A percentile compares a stretch with the other conserved stretches of the same genome.
These are phyloP conservation scores for Oreochromis mossambicus DNA, from an alignment of 2,797 vertebrate species.

Conservation along the genomic window DNA sequence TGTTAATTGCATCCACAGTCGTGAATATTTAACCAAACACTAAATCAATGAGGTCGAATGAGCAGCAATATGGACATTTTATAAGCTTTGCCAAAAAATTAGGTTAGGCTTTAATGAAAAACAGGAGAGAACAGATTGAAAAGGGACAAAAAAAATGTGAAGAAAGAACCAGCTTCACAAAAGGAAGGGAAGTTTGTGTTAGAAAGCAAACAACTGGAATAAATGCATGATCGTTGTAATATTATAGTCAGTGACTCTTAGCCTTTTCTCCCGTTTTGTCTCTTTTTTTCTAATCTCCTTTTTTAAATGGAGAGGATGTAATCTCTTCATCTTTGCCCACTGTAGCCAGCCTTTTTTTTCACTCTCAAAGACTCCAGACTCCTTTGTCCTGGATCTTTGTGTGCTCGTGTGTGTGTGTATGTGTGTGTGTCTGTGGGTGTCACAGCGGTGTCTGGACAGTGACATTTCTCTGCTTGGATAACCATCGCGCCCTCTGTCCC, in stretches of 20 bases:
- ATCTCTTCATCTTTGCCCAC: constrained; percentile 93
- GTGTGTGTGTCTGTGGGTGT: constrained; percentile 36
- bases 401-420: constrained; percentile 38
- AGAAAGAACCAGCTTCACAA: constrained; percentile 2
- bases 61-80: constrained; percentile 75
- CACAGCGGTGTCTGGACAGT: constrained; percentile 74
- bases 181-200: constrained; percentile 12
- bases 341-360: constrained; percentile 82
- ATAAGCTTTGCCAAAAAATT: constrained; percentile 70
- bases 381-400: constrained; percentile 83
- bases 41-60: constrained; percentile 78
- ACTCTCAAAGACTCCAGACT: constrained; percentile 89
- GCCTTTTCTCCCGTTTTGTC: constrained; percentile 46
- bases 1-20: constrained; percentile 80
- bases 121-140: constrained; percentile 43
- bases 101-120: constrained; percentile 70
- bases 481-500: constrained; percentile 85
- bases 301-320: constrained; percentile 70
- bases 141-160: constrained; percentile 27
- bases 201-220: constrained; percentile 30
- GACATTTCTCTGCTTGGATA: constrained; percentile 94
- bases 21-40: constrained; percentile 78
- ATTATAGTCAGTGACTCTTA: constrained; percentile 27
- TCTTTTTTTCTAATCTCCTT: constrained; percentile 44
- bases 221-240: constrained; percentile 51